Evolutionary conservation across 2,888 invertebrate genomes (phyloP).

Genomic region (Iselma pallidipennis): DNA sequence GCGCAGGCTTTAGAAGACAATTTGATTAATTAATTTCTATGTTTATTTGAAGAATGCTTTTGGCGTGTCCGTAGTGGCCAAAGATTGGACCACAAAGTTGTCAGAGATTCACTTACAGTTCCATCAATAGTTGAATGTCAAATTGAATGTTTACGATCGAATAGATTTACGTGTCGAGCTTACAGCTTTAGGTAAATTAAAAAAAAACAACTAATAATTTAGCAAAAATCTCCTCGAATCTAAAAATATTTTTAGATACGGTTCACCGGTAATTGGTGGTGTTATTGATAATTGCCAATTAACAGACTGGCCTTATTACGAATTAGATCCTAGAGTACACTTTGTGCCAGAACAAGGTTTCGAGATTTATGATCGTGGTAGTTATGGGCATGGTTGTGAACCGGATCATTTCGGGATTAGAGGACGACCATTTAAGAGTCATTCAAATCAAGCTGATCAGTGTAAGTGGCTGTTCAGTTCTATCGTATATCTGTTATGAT

Average conservation of each 20-base stretch:
- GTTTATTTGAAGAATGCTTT: slow-evolving; percentile 72
- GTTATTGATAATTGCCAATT: slow-evolving; percentile 76
- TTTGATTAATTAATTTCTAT: background rate
- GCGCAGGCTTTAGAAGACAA: no score
- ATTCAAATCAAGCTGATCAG: slow-evolving; percentile 44
- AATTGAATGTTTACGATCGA: slow-evolving; percentile 74
- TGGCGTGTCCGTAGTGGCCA: slow-evolving; percentile 78
- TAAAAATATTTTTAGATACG: slow-evolving; percentile 60
- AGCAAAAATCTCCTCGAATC: background rate
- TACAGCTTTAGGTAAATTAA: slow-evolving; percentile 71
- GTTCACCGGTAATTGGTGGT: slow-evolving; percentile 66
- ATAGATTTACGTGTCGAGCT: slow-evolving; percentile 76
- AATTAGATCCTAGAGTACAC: slow-evolving; percentile 64
- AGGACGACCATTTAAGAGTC: slow-evolving; percentile 40
- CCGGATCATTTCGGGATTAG: slow-evolving; percentile 61
- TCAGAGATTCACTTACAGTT: slow-evolving; percentile 68
- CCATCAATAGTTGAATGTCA: slow-evolving; percentile 79
- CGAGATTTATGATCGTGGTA: slow-evolving; percentile 79
- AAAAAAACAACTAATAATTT: background rate
- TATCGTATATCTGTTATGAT: background rate
- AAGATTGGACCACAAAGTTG: slow-evolving; percentile 66
- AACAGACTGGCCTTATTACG: slow-evolving; percentile 72
- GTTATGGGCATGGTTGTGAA: slow-evolving; percentile 82
- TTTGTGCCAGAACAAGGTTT: slow-evolving; percentile 67
- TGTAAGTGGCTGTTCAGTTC: slow-evolving; percentile 33